Percentiles rank a stretch among this genome's conserved stretches.
Evolutionary conservation across 1,140 invertebrate species (phyloP).

Genomic region (Venustaconcha ellipsiformis): DNA sequence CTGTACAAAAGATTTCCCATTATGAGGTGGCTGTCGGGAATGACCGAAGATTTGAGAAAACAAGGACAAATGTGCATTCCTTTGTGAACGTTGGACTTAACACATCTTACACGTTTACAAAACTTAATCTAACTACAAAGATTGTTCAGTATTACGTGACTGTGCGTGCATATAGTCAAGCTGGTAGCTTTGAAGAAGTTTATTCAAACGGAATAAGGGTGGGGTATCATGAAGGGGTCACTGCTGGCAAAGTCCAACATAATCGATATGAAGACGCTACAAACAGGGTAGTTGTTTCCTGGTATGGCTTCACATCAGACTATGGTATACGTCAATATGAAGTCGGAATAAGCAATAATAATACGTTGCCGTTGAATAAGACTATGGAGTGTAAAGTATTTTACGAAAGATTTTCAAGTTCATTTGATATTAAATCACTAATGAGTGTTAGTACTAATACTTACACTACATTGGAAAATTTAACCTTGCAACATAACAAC

Average conservation of each 20-base stretch:
- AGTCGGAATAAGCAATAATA: conserved; percentile 14
- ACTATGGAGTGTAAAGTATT: conserved; percentile 6
- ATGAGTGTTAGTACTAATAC: conserved; percentile 8
- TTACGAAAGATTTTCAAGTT: not conserved
- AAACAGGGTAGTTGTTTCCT: conserved; percentile 7
- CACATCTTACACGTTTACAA: conserved; percentile 18
- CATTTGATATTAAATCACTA: conserved; percentile 3
- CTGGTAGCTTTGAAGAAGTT: conserved; percentile 20
- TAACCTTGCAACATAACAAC: conserved; percentile 1
- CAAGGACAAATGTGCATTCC: conserved; percentile 19
- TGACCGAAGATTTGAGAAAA: conserved; percentile 16
- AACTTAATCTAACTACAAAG: conserved; percentile 19
- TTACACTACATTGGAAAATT: not conserved
- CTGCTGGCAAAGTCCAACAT: conserved; percentile 10
- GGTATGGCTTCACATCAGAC: conserved; percentile 15
- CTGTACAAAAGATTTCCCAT: conserved; percentile 11
- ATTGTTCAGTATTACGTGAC: conserved; percentile 15
- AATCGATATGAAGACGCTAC: conserved; percentile 13
- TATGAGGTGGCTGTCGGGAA: conserved; percentile 22
- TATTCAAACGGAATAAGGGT: conserved; percentile 20
- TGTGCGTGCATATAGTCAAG: conserved; percentile 12
- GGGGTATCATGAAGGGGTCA: conserved; percentile 17
- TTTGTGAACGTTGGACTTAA: conserved; percentile 26
- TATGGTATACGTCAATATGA: conserved; percentile 16
- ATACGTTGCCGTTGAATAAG: conserved; percentile 14